phyloP scores from a whole-genome alignment of 2,888 invertebrate genomes.

The Troilus luridus region DNA sequence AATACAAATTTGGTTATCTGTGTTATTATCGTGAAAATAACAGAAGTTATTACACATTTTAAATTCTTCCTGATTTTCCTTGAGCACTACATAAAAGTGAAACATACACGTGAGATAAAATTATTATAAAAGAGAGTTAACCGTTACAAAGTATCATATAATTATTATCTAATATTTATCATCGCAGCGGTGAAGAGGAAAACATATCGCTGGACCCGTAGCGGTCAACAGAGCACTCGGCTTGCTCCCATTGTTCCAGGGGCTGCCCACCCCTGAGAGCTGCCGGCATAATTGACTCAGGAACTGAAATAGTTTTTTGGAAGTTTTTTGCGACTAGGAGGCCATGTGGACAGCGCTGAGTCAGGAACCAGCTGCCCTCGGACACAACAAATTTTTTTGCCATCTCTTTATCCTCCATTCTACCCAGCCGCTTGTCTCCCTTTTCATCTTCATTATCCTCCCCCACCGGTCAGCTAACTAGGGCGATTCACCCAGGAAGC shows the following conservation, averaged over 20 bases:
- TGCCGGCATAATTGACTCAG: neutral
- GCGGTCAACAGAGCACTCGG: neutral
- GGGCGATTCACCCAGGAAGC: slow-evolving; percentile 11
- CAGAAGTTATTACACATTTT: too few relatives aligned
- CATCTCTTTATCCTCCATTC: neutral
- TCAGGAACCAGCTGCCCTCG: slow-evolving; percentile 34
- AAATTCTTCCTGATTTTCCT: too few relatives aligned
- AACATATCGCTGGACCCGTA: neutral
- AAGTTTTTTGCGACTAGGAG: slow-evolving; percentile 11
- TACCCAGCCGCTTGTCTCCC: neutral
- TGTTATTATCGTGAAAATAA: too few relatives aligned
- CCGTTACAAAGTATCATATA: neutral
- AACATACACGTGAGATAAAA: too few relatives aligned
- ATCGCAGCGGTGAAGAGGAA: neutral
- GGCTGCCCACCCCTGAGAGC: neutral
- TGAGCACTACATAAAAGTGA: too few relatives aligned
- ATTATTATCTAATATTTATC: neutral
- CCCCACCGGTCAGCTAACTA: slow-evolving; percentile 28
- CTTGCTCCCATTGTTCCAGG: neutral
- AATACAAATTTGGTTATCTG: too few relatives aligned
- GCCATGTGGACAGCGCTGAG: slow-evolving; percentile 30
- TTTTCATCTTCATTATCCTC: slow-evolving; percentile 43
- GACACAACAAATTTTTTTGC: slow-evolving; percentile 18
- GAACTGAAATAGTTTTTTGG: slow-evolving; percentile 33
- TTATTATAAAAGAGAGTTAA: too few relatives aligned